Conservation (phyloP, 2,797 vertebrate genomes). For the Tolypeutes matacus region DNA sequence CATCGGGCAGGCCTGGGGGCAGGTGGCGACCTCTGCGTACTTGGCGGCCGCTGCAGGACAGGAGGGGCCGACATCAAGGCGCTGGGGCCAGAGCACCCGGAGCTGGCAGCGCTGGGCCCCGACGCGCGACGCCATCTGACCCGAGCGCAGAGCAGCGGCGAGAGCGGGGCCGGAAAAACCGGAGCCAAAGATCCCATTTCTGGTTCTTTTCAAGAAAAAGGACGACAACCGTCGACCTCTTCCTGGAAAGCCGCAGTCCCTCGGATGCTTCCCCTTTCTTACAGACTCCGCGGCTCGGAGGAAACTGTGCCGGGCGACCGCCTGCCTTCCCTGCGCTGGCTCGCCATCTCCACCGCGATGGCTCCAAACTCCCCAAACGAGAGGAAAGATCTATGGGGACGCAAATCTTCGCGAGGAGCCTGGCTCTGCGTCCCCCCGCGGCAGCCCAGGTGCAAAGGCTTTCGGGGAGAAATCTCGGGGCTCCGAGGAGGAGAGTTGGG, state of each 20-base stretch:
- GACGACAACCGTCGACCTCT: slow-evolving; percentile 79
- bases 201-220: slow-evolving; percentile 78
- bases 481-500: not conserved
- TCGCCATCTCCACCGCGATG: slow-evolving; percentile 46
- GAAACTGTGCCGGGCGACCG: slow-evolving; percentile 75
- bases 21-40: slow-evolving; percentile 36
- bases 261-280: slow-evolving; percentile 68
- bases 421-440: not conserved
- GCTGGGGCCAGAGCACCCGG: slow-evolving; percentile 84
- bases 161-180: not conserved
- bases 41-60: slow-evolving; percentile 61
- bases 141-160: not conserved
- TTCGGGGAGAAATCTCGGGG: no score
- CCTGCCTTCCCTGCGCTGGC: slow-evolving; percentile 45
- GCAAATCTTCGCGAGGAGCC: not conserved
- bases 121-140: no score
- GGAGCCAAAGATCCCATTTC: slow-evolving; percentile 75
- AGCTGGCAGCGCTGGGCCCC: slow-evolving; percentile 80
- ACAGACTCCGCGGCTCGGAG: slow-evolving; percentile 66
- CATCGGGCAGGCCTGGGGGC: not conserved
- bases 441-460: accelerated
- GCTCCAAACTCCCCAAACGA: not conserved
- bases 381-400: not conserved
- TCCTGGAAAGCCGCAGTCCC: slow-evolving; percentile 55
- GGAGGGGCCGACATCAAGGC: slow-evolving; percentile 84